These are phyloP conservation scores for Silurus aristotelis DNA, from an alignment of 2,797 vertebrate species.

Conservation along the genomic window DNA sequence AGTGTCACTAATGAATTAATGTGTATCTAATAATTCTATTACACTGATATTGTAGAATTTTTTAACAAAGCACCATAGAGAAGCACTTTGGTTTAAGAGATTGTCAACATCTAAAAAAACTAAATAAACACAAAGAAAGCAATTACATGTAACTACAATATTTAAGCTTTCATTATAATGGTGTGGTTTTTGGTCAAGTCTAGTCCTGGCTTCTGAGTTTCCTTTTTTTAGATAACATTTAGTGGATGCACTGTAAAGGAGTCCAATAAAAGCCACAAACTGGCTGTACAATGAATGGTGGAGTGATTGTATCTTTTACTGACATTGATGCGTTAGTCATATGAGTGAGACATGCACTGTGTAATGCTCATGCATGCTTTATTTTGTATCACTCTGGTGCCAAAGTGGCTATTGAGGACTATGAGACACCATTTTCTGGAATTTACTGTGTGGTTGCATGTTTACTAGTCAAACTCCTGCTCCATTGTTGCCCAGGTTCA, in stretches of 20 bases:
- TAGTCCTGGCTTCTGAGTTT: neutral
- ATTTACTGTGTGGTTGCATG: constrained; percentile 47
- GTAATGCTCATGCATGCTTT: constrained; percentile 39
- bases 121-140: too few relatives aligned
- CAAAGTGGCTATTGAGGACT: constrained; percentile 11
- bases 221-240: constrained; percentile 20
- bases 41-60: neutral
- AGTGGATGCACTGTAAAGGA: constrained; percentile 12
- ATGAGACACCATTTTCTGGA: constrained; percentile 55
- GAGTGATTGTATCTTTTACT: constrained; percentile 26
- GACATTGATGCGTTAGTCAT: constrained; percentile 34
- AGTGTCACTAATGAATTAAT: neutral
- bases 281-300: constrained; percentile 3
- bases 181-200: neutral
- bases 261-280: constrained; percentile 25
- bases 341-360: neutral
- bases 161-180: neutral
- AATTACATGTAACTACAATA: neutral
- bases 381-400: constrained; percentile 8
- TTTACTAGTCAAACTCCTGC: constrained; percentile 40
- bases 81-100: neutral
- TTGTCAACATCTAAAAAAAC: too few relatives aligned
- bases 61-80: neutral
- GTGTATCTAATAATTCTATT: neutral
- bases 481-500: neutral